Evolutionary conservation across 2,888 invertebrate species (phyloP).

Genomic region (Macrophya alboannulata): DNA sequence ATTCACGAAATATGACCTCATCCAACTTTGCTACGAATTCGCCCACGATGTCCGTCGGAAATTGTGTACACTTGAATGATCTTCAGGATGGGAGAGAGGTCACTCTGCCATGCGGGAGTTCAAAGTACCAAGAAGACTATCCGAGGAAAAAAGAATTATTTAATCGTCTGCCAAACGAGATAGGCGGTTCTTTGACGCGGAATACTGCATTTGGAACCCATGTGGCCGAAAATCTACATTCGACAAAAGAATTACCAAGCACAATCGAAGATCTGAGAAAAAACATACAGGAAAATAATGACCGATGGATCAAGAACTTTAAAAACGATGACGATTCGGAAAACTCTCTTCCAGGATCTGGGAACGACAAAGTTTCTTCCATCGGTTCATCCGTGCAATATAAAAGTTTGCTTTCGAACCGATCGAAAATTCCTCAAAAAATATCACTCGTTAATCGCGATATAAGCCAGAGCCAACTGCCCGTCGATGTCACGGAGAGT

Average conservation of each 20-base stretch:
- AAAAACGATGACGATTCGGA: slow-evolving; percentile 3
- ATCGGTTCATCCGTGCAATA: not conserved
- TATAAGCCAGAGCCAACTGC: not conserved
- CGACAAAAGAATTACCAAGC: slow-evolving; percentile 19
- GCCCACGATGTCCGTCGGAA: not conserved
- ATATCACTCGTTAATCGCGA: not conserved
- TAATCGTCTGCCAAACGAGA: slow-evolving; percentile 19
- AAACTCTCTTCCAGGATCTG: not conserved
- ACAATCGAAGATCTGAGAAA: slow-evolving; percentile 42
- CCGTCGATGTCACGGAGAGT: not conserved
- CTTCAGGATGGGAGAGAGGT: slow-evolving; percentile 52
- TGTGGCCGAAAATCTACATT: slow-evolving; percentile 5
- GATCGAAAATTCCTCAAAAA: not conserved
- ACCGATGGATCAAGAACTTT: slow-evolving; percentile 39
- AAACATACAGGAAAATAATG: slow-evolving; percentile 44
- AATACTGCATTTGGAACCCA: not conserved
- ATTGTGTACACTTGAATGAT: slow-evolving; percentile 40
- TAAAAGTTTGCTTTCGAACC: not conserved
- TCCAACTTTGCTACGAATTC: not conserved
- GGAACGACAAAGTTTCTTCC: slow-evolving; percentile 17
- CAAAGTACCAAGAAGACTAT: not conserved
- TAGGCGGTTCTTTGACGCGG: slow-evolving; percentile 38
- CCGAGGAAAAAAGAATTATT: slow-evolving; percentile 16
- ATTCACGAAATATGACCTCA: not conserved
- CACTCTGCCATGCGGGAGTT: not conserved